Evolutionary conservation across 1,140 invertebrate species (phyloP).

Genomic region (Brachionus angularis): DNA sequence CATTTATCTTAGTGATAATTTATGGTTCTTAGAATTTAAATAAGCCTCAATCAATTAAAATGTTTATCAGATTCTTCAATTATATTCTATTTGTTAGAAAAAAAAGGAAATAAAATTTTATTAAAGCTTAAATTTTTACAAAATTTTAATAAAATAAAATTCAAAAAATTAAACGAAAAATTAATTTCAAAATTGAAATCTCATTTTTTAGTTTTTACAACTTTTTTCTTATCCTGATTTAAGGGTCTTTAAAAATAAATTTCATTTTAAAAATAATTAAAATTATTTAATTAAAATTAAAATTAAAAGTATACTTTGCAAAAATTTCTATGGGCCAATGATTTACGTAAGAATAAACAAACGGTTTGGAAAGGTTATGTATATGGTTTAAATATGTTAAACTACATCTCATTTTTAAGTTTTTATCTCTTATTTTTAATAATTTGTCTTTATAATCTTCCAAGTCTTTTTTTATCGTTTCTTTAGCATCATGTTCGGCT

Average conservation of each 20-base stretch:
- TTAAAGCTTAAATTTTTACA: too few species aligned
- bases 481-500: constrained; percentile 7
- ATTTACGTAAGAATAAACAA: constrained; percentile 26
- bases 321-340: constrained; percentile 31
- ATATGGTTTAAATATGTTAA: constrained; percentile 15
- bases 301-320: constrained; percentile 6
- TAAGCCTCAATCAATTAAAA: too few species aligned
- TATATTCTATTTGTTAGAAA: too few species aligned
- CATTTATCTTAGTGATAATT: too few species aligned
- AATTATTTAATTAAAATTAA: not conserved
- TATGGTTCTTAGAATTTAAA: too few species aligned
- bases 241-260: not conserved
- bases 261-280: not conserved
- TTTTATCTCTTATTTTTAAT: constrained; percentile 3
- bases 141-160: constrained; percentile 3
- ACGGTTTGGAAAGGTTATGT: constrained; percentile 5
- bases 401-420: not conserved
- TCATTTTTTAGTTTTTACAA: constrained; percentile 15
- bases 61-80: too few species aligned
- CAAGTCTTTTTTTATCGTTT: constrained; percentile 1
- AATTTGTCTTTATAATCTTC: constrained; percentile 12
- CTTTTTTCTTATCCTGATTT: constrained; percentile 15
- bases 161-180: not conserved
- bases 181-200: not conserved
- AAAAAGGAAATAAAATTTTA: too few species aligned